A percentile compares a stretch with the other conserved stretches of the same genome.
Conservation (phyloP, 2,113 vertebrate genomes). For the Chitala chitala region DNA sequence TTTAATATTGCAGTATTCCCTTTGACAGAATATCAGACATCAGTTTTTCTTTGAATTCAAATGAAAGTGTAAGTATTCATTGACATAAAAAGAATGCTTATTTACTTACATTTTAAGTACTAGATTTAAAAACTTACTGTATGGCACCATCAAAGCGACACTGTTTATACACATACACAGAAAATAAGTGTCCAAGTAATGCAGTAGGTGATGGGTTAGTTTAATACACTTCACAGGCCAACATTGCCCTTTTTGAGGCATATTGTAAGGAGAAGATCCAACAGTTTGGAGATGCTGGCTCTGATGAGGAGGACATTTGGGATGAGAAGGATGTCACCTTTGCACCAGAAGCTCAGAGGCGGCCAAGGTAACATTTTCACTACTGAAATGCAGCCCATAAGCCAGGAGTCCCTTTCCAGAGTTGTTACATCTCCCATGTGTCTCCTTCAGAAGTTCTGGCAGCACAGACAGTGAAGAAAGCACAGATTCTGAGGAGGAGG, state of each 20-base stretch:
- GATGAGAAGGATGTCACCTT: slow-evolving; percentile 93
- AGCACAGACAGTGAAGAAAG: slow-evolving; percentile 98
- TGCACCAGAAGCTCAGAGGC: slow-evolving; percentile 82
- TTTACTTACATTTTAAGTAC: too few relatives aligned
- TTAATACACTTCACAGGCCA: slow-evolving; percentile 68
- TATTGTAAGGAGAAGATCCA: slow-evolving; percentile 97
- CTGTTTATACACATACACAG: too few relatives aligned
- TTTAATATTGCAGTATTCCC: slow-evolving; percentile 83
- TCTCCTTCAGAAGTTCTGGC: slow-evolving; percentile 74
- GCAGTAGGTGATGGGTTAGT: slow-evolving; percentile 1
- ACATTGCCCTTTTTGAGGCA: slow-evolving; percentile 93
- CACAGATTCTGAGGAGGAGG: slow-evolving; percentile 95
- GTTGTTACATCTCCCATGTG: background rate
- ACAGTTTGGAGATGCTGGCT: slow-evolving; percentile 93
- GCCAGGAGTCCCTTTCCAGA: background rate
- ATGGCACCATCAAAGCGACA: too few relatives aligned
- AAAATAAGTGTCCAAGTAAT: too few relatives aligned
- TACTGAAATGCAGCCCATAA: background rate
- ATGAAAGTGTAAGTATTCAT: slow-evolving; percentile 90
- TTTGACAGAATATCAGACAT: slow-evolving; percentile 99
- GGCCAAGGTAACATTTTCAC: slow-evolving; percentile 71
- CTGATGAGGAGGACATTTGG: slow-evolving; percentile 98
- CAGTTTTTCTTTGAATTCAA: slow-evolving; percentile 97
- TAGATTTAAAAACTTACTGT: too few relatives aligned
- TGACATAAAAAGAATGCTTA: background rate